Evolutionary conservation across 2,888 invertebrate species (phyloP).

Genomic region (Chymomyza caudatula): DNA sequence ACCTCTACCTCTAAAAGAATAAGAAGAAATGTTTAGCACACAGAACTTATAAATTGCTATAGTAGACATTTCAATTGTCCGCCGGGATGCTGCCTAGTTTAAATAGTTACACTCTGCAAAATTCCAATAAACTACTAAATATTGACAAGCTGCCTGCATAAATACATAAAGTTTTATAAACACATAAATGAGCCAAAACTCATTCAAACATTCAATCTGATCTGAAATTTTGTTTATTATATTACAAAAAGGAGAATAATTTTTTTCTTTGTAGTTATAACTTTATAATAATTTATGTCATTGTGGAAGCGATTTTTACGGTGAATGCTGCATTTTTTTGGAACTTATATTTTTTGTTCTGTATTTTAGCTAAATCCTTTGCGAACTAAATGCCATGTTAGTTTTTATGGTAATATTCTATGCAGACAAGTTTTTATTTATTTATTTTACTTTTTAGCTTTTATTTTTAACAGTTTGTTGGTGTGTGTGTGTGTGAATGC

Average conservation of each 20-base stretch:
- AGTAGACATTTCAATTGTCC: too few relatives aligned
- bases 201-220: not conserved
- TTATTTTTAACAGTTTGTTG: not conserved
- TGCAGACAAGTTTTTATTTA: slow-evolving; percentile 16
- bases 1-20: too few relatives aligned
- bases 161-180: too few relatives aligned
- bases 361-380: slow-evolving; percentile 38
- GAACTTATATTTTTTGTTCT: slow-evolving; percentile 9
- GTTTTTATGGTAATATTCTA: slow-evolving; percentile 54
- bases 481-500: slow-evolving; percentile 5
- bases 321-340: not conserved
- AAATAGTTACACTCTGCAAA: too few relatives aligned
- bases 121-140: not conserved
- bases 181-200: too few relatives aligned
- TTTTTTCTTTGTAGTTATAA: not conserved
- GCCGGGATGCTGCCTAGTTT: too few relatives aligned
- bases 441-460: not conserved
- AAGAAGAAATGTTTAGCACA: too few relatives aligned
- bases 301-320: not conserved
- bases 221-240: not conserved
- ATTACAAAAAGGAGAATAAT: not conserved
- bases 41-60: too few relatives aligned
- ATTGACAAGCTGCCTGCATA: too few relatives aligned
- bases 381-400: slow-evolving; percentile 35
- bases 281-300: slow-evolving; percentile 10